Conservation (phyloP, 2,888 invertebrate genomes). For the Chymomyza caudatula region DNA sequence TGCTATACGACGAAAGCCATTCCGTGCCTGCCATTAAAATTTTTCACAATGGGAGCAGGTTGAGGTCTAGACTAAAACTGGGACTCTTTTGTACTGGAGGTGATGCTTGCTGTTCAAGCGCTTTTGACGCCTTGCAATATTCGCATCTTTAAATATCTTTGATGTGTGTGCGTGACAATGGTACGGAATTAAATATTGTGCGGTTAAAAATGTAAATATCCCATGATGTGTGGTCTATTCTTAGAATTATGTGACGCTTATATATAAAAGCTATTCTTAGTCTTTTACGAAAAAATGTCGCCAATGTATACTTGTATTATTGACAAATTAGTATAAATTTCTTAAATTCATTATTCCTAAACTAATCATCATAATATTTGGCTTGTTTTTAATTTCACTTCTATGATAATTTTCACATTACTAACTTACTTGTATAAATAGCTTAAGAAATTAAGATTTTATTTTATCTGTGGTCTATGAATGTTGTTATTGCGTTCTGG, state of each 20-base stretch:
- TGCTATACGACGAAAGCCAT: slow-evolving; percentile 6
- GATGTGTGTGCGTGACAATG: slow-evolving; percentile 33
- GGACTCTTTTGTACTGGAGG: not conserved
- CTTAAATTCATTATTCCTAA: too few relatives aligned
- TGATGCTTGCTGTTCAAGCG: slow-evolving; percentile 53
- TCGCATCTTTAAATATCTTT: slow-evolving; percentile 50
- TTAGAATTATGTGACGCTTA: not conserved
- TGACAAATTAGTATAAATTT: too few relatives aligned
- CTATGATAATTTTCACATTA: too few relatives aligned
- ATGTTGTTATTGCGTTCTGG: too few relatives aligned
- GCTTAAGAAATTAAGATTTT: too few relatives aligned
- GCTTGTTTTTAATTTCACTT: too few relatives aligned
- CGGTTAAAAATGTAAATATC: not conserved
- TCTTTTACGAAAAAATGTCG: too few relatives aligned
- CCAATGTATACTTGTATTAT: too few relatives aligned
- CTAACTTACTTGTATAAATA: too few relatives aligned
- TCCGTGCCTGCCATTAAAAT: slow-evolving; percentile 37
- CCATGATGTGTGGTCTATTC: not conserved
- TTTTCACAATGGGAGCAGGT: slow-evolving; percentile 40
- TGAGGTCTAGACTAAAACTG: slow-evolving; percentile 9
- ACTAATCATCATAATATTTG: too few relatives aligned
- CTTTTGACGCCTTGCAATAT: slow-evolving; percentile 47
- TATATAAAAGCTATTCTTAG: too few relatives aligned
- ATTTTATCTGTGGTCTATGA: too few relatives aligned
- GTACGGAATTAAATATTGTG: not conserved